A percentile compares a stretch with the other conserved stretches of the same genome.
phyloP scores from a whole-genome alignment of 2,797 vertebrate species.

The Lophotriccus pileatus region DNA sequence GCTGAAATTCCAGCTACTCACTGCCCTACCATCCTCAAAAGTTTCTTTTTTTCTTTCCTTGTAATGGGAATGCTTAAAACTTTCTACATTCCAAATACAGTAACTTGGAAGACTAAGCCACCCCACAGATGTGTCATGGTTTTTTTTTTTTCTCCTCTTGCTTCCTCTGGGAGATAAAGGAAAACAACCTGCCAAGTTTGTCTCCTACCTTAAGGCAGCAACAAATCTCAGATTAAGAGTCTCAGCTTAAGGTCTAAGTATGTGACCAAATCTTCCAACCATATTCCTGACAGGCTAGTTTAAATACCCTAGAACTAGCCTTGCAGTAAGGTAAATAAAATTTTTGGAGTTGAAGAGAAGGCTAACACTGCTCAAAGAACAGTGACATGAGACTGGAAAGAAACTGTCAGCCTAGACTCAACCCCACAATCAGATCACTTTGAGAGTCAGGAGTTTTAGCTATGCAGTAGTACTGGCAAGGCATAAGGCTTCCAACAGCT shows the following conservation, averaged over 20 bases:
- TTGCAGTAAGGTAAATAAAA: background rate
- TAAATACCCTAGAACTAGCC: background rate
- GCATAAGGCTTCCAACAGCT: background rate
- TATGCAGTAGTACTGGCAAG: background rate
- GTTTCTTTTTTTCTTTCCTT: background rate
- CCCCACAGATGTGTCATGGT: fast-evolving
- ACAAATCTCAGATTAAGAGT: background rate
- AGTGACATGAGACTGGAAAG: background rate
- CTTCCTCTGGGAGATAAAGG: background rate
- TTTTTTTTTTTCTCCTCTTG: background rate
- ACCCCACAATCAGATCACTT: background rate
- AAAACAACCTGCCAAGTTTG: background rate
- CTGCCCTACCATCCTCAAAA: background rate
- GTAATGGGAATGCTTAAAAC: background rate
- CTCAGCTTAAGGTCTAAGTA: background rate
- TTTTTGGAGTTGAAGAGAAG: background rate
- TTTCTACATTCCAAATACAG: background rate
- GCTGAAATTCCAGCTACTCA: background rate
- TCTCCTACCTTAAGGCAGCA: background rate
- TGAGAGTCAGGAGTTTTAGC: background rate
- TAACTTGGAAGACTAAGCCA: background rate
- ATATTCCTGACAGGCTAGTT: background rate
- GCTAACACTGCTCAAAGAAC: background rate
- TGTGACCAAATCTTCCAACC: background rate
- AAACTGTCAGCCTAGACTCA: background rate